These are phyloP conservation scores for Madoqua kirkii DNA, from an alignment of 2,113 vertebrate genomes.

Conservation along the genomic window DNA sequence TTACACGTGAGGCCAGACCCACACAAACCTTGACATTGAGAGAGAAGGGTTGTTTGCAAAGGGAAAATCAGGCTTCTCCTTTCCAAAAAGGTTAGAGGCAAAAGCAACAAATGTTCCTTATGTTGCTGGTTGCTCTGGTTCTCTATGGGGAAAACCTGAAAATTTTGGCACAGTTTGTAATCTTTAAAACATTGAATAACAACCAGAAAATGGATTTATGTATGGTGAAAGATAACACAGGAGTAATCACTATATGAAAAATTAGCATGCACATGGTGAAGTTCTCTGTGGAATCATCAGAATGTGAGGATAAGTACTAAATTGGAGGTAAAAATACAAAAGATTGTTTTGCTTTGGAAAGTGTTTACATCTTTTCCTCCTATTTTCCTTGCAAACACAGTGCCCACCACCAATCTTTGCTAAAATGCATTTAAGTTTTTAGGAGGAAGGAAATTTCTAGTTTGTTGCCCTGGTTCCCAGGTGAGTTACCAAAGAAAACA, in stretches of 20 bases:
- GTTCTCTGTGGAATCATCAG: background rate
- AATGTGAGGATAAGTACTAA: background rate
- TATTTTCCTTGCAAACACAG: background rate
- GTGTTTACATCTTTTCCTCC: background rate
- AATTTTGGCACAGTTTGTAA: background rate
- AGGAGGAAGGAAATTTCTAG: background rate
- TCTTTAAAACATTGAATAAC: background rate
- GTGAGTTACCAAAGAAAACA: background rate
- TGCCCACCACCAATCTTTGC: background rate
- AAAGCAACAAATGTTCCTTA: background rate
- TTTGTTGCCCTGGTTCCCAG: background rate
- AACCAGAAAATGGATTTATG: background rate
- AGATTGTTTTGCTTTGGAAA: background rate
- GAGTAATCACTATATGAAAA: background rate
- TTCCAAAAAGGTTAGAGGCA: background rate
- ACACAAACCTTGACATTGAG: background rate
- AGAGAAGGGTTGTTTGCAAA: background rate
- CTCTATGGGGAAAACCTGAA: background rate
- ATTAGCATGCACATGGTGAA: background rate
- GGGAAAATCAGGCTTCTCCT: background rate
- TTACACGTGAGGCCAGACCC: background rate
- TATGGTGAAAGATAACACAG: background rate
- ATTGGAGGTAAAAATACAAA: background rate
- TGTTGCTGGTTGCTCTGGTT: background rate
- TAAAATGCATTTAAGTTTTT: background rate